Evolutionary conservation across 1,140 invertebrate species (phyloP).

Genomic region (Drosophila bocqueti): DNA sequence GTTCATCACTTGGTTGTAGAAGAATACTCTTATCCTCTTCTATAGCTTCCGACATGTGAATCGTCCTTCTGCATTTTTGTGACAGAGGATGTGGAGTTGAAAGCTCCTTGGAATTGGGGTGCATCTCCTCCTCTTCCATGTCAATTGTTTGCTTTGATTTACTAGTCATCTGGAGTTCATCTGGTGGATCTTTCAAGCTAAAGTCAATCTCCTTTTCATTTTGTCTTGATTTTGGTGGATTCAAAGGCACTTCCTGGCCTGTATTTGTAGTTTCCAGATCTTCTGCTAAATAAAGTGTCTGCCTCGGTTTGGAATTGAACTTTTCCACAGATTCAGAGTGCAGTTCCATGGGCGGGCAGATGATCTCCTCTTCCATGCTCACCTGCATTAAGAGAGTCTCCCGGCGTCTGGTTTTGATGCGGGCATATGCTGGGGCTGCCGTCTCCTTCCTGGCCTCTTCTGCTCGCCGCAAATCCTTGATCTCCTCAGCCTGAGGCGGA

Average conservation of each 20-base stretch:
- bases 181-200: background rate
- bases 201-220: conserved; percentile 4
- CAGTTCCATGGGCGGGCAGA: conserved; percentile 6
- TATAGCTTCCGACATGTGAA: background rate
- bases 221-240: conserved; percentile 4
- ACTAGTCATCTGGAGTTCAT: background rate
- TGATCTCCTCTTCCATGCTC: conserved; percentile 46
- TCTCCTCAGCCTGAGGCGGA: background rate
- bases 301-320: background rate
- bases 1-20: background rate
- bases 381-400: conserved; percentile 43
- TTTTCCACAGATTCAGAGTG: background rate
- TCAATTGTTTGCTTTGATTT: conserved; percentile 2
- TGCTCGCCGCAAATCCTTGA: background rate
- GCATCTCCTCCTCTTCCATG: background rate
- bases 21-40: conserved; percentile 1
- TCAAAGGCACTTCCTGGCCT: background rate
- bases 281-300: conserved; percentile 18
- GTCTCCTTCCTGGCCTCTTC: background rate
- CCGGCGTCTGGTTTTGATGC: conserved; percentile 7
- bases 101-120: background rate
- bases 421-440: background rate
- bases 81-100: background rate
- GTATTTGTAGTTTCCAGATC: background rate
- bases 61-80: conserved; percentile 9